Conservation (phyloP, 2,113 vertebrate genomes). For the Syngnathoides biaculeatus region DNA sequence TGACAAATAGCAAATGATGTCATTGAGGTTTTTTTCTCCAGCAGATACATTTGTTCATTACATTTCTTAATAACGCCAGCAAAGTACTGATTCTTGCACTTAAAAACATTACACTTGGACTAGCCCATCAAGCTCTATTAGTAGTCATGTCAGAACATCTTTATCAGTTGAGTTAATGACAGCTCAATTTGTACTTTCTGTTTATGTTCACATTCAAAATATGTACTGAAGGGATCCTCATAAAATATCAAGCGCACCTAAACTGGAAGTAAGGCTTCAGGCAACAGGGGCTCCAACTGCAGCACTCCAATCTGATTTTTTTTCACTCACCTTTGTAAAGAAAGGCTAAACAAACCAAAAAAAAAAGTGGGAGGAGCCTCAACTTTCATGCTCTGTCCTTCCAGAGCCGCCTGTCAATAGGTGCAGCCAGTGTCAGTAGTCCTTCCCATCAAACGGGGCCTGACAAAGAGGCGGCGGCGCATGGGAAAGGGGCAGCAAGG, state of each 20-base stretch:
- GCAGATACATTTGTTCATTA: neutral
- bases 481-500: constrained; percentile 99
- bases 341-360: constrained; percentile 1
- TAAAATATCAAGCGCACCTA: neutral
- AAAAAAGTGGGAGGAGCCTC: constrained; percentile 30
- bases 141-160: neutral
- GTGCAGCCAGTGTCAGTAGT: constrained; percentile 97
- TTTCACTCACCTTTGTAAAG: constrained; percentile 47
- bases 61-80: neutral
- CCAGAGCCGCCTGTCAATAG: constrained; percentile 97
- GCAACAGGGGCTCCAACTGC: constrained; percentile 27
- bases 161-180: neutral
- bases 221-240: neutral
- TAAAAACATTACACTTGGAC: neutral
- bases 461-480: constrained; percentile 93
- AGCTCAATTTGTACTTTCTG: neutral
- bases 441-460: constrained; percentile 96
- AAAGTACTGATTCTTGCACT: neutral
- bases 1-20: too few species aligned
- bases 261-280: constrained; percentile 30
- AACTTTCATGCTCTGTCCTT: constrained; percentile 87
- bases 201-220: neutral
- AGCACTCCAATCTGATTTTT: constrained; percentile 31
- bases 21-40: too few species aligned
- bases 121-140: neutral